These are phyloP conservation scores for Scyliorhinus canicula DNA, from an alignment of 2,797 vertebrate genomes.

Conservation along the genomic window DNA sequence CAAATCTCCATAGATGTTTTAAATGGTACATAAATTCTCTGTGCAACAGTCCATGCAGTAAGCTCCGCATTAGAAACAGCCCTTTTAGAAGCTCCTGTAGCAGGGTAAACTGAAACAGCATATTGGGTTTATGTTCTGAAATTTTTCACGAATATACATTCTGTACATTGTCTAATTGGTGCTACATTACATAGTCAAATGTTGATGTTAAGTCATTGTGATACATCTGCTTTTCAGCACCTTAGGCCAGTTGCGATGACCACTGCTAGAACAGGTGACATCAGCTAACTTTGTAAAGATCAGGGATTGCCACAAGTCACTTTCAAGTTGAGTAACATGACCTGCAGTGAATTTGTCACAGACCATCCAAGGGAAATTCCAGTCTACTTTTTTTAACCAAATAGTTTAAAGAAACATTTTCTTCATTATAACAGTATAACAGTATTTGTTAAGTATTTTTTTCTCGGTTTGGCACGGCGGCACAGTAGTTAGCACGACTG, in stretches of 20 bases:
- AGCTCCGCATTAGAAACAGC: neutral
- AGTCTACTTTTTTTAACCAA: neutral
- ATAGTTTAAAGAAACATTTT: neutral
- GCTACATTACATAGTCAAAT: neutral
- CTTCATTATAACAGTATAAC: neutral
- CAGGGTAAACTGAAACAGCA: neutral
- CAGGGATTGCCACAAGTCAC: neutral
- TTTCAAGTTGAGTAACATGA: neutral
- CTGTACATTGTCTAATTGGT: neutral
- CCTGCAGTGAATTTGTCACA: neutral
- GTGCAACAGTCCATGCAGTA: neutral
- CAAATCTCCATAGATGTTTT: constrained; percentile 22
- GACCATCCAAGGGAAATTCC: neutral
- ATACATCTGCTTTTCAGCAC: neutral
- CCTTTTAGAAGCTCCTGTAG: neutral
- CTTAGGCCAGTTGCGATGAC: neutral
- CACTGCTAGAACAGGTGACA: neutral
- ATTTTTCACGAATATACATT: neutral
- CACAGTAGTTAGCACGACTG: no score
- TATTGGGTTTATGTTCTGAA: neutral
- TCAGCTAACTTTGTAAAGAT: neutral
- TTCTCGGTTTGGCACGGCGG: neutral
- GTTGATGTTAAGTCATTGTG: neutral
- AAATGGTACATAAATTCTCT: constrained; percentile 22
- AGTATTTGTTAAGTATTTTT: neutral